Evolutionary conservation across 2,888 invertebrate species (phyloP).

Genomic region (Chymomyza amoena): DNA sequence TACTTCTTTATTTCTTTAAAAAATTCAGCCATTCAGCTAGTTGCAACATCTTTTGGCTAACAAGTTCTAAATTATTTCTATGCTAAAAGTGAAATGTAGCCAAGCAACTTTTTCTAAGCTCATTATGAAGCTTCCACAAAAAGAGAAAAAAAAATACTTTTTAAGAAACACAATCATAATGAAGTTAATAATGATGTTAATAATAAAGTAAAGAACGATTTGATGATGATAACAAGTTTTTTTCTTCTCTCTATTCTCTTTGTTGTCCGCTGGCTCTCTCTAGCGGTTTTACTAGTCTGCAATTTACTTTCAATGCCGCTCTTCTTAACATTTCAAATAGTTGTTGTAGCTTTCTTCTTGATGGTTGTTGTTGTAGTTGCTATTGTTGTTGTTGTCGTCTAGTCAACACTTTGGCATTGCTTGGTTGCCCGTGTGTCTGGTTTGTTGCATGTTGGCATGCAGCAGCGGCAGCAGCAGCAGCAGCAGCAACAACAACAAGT

Average conservation of each 20-base stretch:
- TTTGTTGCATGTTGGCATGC: slow-evolving; percentile 71
- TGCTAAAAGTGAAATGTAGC: slow-evolving; percentile 72
- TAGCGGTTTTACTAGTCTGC: slow-evolving; percentile 42
- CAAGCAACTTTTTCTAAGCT: slow-evolving; percentile 60
- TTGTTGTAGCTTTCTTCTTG: slow-evolving; percentile 57
- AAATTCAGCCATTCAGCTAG: background rate
- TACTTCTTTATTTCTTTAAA: background rate
- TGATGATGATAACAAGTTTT: slow-evolving; percentile 6
- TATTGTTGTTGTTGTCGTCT: slow-evolving; percentile 22
- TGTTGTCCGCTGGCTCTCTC: slow-evolving; percentile 1
- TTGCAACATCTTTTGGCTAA: slow-evolving; percentile 23
- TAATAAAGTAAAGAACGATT: slow-evolving; percentile 12
- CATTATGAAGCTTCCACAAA: slow-evolving; percentile 32
- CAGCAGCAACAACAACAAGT: slow-evolving; percentile 18
- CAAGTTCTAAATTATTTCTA: slow-evolving; percentile 70
- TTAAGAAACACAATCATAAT: slow-evolving; percentile 9
- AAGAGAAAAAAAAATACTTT: slow-evolving; percentile 10
- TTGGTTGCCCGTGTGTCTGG: slow-evolving; percentile 67
- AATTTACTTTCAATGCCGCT: slow-evolving; percentile 63
- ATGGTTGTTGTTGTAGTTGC: background rate
- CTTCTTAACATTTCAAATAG: slow-evolving; percentile 16
- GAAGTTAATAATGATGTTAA: background rate
- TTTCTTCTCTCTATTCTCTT: slow-evolving; percentile 19
- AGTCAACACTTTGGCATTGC: slow-evolving; percentile 55
- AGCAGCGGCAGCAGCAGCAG: slow-evolving; percentile 38